Base-by-base conservation (phyloP, 2,113 vertebrate genomes). In the Malurus cyaneus region DNA sequence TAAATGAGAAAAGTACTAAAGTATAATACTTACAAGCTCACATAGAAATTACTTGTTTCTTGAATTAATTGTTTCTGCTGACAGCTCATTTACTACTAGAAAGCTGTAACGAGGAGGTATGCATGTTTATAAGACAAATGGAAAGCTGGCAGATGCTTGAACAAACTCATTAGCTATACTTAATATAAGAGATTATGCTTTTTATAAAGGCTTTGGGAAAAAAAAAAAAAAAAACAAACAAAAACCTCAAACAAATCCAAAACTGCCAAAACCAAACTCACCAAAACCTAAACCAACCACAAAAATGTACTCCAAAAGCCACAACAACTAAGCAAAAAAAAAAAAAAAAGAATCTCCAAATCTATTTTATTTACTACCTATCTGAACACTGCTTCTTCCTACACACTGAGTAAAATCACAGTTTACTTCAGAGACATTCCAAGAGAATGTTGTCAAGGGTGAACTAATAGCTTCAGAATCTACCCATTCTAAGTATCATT, bases 41-140 rank as follows among this genome's bases (percentile, higher is more conserved):
- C 20, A 87, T 44, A 80, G 89, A 95, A 96, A 90, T 46, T 13
- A 93, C 70, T 41, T 83, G 21, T 82, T 96, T 94, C 64, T 88
- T 95, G 31, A 94, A 18, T 94, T 70, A 81, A 87, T 36, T 14
- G 67, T 42, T 87, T 29, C 24, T 61, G 86, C 20, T n/a, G 20
- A 94, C 49, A 95, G 71, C 23, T 79, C 16, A 53, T 93, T 94
- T 92, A 69, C 88, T 88, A 90, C 50, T 64, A 80, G 60, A 93
- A 93, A 65, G 14, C 36, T 87, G 7, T 47, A 90, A 73, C 4
- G 18, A 89, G 25, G 9, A 92, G 41, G 17, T 61, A 69, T 46
- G 80, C 11, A 21, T 3, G 9, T 11, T n/a, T 89, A 24, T 17
- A 91, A 47, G 42, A 60, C 34, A 91, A 87, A 73, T 14, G 6